Evolutionary conservation across 2,797 vertebrate genomes (phyloP).

Genomic region (Propithecus perrieri): DNA sequence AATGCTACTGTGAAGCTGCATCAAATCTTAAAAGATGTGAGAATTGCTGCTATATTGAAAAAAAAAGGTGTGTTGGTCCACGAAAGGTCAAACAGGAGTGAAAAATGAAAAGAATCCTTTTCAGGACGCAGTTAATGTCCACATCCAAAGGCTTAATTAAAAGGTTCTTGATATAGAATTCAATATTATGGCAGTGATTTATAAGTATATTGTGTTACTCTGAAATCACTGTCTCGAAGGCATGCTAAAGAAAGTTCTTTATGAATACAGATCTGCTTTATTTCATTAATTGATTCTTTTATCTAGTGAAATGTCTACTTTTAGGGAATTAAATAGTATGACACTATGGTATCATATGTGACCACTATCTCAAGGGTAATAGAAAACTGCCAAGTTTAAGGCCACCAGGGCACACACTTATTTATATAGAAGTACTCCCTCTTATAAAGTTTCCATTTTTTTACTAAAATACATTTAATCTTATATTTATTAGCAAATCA

Average conservation of each 20-base stretch:
- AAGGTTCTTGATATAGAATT: not conserved
- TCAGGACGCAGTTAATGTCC: not conserved
- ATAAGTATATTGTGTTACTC: not conserved
- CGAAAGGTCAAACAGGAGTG: not conserved
- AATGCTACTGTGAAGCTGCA: not conserved
- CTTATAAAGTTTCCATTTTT: not conserved
- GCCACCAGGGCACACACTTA: not conserved
- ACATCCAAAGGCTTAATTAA: not conserved
- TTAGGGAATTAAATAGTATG: not conserved
- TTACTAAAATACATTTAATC: not conserved
- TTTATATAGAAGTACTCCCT: not conserved
- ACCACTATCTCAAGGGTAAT: not conserved
- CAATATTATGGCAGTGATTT: not conserved
- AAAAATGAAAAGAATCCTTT: not conserved
- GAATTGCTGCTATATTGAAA: not conserved
- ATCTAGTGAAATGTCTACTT: slow-evolving; percentile 10
- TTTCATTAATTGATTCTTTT: not conserved
- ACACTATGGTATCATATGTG: not conserved
- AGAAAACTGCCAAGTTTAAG: slow-evolving; percentile 1
- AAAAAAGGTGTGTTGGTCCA: not conserved
- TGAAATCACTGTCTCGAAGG: not conserved
- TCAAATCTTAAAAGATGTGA: slow-evolving; percentile 3
- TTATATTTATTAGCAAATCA: slow-evolving; percentile 1
- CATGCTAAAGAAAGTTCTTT: slow-evolving; percentile 28
- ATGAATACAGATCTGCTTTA: not conserved